A percentile compares a stretch with the other conserved stretches of the same genome.
These are phyloP conservation scores for Eriosoma lanigerum DNA, from an alignment of 1,140 invertebrate genomes.

Conservation along the genomic window DNA sequence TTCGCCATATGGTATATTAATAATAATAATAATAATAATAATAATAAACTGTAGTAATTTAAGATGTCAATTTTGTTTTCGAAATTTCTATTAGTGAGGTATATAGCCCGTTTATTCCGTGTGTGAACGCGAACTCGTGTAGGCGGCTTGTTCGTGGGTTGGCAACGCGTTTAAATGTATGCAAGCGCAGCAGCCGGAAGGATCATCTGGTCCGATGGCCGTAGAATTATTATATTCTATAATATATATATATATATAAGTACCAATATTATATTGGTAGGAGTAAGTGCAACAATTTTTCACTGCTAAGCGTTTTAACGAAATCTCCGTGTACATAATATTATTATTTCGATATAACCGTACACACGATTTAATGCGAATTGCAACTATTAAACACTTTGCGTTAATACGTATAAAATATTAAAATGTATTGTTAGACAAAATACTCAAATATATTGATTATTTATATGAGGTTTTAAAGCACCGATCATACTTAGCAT, in stretches of 20 bases:
- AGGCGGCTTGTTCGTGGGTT: conserved; percentile 33
- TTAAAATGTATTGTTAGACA: too few species aligned
- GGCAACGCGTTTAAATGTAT: neutral
- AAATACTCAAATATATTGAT: too few species aligned
- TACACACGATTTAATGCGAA: too few species aligned
- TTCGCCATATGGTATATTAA: conserved; percentile 30
- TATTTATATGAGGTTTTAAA: too few species aligned
- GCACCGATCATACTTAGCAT: too few species aligned
- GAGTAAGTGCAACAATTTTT: neutral
- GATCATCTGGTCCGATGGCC: conserved; percentile 7
- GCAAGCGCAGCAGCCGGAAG: conserved; percentile 19
- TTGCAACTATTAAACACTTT: too few species aligned
- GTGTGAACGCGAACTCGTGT: conserved; percentile 7
- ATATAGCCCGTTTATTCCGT: conserved; percentile 13
- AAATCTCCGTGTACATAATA: neutral
- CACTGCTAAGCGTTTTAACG: neutral
- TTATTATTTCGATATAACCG: too few species aligned
- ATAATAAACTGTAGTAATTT: neutral
- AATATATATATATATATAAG: neutral
- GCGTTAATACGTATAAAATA: too few species aligned
- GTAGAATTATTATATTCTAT: neutral
- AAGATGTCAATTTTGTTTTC: conserved; percentile 10
- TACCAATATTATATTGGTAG: too few species aligned
- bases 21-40: too few species aligned
- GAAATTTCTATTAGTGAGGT: neutral